These are phyloP conservation scores for Scaptomyza polygonia DNA, from an alignment of 2,888 invertebrate species.

Conservation along the genomic window DNA sequence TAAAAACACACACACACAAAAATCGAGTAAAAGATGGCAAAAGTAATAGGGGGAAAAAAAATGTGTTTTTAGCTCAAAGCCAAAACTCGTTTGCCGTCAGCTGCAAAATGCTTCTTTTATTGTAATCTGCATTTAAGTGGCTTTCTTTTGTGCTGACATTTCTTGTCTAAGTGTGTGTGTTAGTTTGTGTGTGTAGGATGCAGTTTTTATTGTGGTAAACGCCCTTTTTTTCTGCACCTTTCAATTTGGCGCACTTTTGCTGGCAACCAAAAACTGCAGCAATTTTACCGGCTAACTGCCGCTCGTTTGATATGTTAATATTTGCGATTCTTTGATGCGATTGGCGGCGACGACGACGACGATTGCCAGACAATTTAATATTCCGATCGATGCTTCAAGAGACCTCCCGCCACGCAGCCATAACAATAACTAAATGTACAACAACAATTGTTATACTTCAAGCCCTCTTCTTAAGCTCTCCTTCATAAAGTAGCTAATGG, in stretches of 20 bases:
- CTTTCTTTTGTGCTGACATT: conserved; percentile 67
- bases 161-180: conserved; percentile 5
- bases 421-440: conserved; percentile 1
- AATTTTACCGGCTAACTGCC: conserved; percentile 69
- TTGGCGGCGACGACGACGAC: conserved; percentile 50
- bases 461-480: neutral
- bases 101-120: conserved; percentile 68
- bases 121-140: conserved; percentile 79
- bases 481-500: conserved; percentile 18
- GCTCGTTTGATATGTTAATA: conserved; percentile 77
- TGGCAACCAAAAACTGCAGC: conserved; percentile 61
- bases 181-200: conserved; percentile 25
- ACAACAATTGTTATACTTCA: neutral
- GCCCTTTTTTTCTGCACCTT: conserved; percentile 58
- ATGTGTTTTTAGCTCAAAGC: conserved; percentile 34
- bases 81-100: conserved; percentile 62
- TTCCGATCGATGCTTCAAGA: conserved; percentile 52
- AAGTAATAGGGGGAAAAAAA: conserved; percentile 10
- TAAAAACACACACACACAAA: conserved; percentile 19
- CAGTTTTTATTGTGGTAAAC: conserved; percentile 11
- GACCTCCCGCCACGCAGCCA: conserved; percentile 6
- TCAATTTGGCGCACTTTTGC: conserved; percentile 66
- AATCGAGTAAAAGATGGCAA: neutral
- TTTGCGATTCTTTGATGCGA: conserved; percentile 71
- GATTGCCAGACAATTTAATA: conserved; percentile 74